phyloP scores from a whole-genome alignment of 2,797 vertebrate genomes.

The Bradypus variegatus region DNA sequence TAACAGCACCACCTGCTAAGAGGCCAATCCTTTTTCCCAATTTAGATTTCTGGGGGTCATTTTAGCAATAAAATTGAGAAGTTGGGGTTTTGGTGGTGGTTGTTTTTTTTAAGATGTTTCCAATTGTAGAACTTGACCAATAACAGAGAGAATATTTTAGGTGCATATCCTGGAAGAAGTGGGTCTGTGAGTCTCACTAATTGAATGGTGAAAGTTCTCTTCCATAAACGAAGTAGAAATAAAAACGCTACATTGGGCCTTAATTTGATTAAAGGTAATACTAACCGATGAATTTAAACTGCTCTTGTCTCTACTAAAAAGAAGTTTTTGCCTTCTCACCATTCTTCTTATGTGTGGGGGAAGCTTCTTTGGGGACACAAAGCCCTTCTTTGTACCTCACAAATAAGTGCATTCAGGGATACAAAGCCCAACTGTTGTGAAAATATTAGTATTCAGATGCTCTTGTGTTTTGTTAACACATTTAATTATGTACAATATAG shows the following conservation, averaged over 20 bases:
- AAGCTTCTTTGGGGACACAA: constrained; percentile 68
- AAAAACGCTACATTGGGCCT: not conserved
- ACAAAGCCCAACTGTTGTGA: constrained; percentile 86
- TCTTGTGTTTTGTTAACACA: constrained; percentile 83
- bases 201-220: fast-evolving
- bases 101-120: not conserved
- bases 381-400: constrained; percentile 81
- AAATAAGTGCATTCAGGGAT: constrained; percentile 80
- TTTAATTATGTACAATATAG: constrained; percentile 79
- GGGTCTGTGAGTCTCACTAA: fast-evolving
- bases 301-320: constrained; percentile 31
- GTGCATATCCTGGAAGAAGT: not conserved
- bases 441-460: constrained; percentile 89
- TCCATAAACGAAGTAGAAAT: not conserved
- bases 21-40: not conserved
- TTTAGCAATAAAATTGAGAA: fast-evolving
- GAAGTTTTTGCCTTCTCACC: constrained; percentile 51
- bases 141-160: not conserved
- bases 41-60: not conserved
- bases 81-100: no score
- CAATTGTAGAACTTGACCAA: not conserved
- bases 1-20: fast-evolving
- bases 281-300: not conserved
- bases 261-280: not conserved
- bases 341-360: constrained; percentile 50